Evolutionary conservation across 2,888 invertebrate genomes (phyloP).

Genomic region (Drosophila cyrtoloma): DNA sequence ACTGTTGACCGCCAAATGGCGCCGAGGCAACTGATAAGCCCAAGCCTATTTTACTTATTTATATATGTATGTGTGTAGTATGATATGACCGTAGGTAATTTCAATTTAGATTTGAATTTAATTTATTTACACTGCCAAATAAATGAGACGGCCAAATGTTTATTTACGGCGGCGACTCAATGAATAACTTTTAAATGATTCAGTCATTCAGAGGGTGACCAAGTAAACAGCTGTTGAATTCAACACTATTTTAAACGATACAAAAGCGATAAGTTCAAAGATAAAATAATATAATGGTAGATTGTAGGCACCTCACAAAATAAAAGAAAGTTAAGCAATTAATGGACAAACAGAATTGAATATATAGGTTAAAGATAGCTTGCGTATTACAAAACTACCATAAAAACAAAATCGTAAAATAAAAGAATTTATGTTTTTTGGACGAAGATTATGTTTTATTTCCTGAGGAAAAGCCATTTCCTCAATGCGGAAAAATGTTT

Average conservation of each 20-base stretch:
- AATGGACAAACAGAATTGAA: not conserved
- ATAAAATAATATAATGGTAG: not conserved
- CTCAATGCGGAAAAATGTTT: not conserved
- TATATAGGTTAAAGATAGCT: not conserved
- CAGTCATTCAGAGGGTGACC: conserved; percentile 45
- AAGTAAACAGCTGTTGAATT: conserved; percentile 31
- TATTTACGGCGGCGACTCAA: conserved; percentile 64
- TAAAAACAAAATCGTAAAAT: not conserved
- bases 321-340: not conserved
- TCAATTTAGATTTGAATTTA: conserved; percentile 80
- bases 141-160: conserved; percentile 47
- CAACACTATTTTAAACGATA: conserved; percentile 6
- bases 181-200: conserved; percentile 52
- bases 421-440: not conserved
- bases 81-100: conserved; percentile 56
- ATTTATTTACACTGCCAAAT: conserved; percentile 73
- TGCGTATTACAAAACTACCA: not conserved
- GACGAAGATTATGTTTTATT: not conserved
- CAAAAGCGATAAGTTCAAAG: not conserved
- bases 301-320: too few species aligned
- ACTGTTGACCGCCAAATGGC: conserved; percentile 42
- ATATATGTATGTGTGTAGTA: conserved; percentile 15
- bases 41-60: conserved; percentile 35
- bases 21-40: conserved; percentile 57
- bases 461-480: not conserved